Evolutionary conservation across 2,113 vertebrate genomes (phyloP), one percentile per base, ranked within the genome.

Genomic region (Clarias macrocephalus): DNA sequence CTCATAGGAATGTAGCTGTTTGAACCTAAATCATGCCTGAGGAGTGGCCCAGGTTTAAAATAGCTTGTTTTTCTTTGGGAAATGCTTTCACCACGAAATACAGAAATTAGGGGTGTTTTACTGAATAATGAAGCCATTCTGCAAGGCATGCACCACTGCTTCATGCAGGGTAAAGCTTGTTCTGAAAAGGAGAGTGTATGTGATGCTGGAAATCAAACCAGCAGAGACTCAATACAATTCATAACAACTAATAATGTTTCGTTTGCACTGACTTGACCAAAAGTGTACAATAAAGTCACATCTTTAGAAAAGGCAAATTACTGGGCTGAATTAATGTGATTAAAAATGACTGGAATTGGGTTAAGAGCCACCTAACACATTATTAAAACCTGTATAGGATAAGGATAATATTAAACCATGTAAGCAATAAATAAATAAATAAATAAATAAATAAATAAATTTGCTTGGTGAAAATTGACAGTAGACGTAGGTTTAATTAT

Each of bases 1-100:
- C 75, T 83, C 42, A 12, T 15, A 60, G 42, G 57, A 76, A 73
- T 73, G 86, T 54, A n/a, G 16, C 72, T 57, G 25, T 68, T 84
- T 84, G 81, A 30, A 42, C 82, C 25, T 54, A 23, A 80, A 42
- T 48, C 33, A 75, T 1, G 6, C 23, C 8, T 3, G 23, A 80
- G 16, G 33, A 80, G 54, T 33, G 52, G 77, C 52, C 75, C 70
- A 60, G 42, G 15, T 79, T 54, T 25, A 83, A 79, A 84, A 84
- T 37, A 42, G 57, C 21, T 60, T 0, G 33, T 56, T 73, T 84
- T 86, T 7, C 19, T 85, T 25, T 33, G 63, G 33, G 52, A 83
- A 83, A 19, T 25, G 68, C 33, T 19, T 85, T 76, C n/a, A 33
- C 52, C 42, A 25, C 66, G 48, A 84, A 89, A 42, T 11, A 10